These are phyloP conservation scores for Miltochrista miniata DNA, from an alignment of 2,888 invertebrate species.

Conservation along the genomic window DNA sequence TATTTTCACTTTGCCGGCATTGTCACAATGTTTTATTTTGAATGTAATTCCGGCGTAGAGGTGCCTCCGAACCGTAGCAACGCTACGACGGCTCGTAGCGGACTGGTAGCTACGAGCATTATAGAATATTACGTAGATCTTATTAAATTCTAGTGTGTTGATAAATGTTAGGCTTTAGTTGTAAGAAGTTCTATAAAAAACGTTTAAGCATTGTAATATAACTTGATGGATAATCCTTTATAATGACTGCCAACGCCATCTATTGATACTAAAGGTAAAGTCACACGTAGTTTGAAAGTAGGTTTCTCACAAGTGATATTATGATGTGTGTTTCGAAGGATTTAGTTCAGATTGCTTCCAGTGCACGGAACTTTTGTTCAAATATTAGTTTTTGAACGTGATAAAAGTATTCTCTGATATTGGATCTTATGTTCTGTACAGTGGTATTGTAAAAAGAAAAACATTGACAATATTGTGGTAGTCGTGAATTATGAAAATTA, in stretches of 20 bases:
- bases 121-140: conserved; percentile 9
- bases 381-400: conserved; percentile 18
- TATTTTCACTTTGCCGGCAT: conserved; percentile 38
- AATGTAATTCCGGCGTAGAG: conserved; percentile 37
- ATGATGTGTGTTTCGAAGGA: conserved; percentile 8
- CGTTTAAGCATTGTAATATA: conserved; percentile 5
- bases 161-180: conserved; percentile 23
- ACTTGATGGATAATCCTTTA: conserved; percentile 10
- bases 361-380: conserved; percentile 16
- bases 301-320: conserved; percentile 1
- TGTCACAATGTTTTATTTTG: conserved; percentile 36
- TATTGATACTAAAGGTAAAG: conserved; percentile 25
- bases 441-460: background rate
- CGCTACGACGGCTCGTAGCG: conserved; percentile 61
- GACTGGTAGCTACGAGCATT: conserved; percentile 42
- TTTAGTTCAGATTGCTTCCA: conserved; percentile 11
- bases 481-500: too few species aligned
- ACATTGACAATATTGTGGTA: too few species aligned
- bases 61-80: conserved; percentile 39
- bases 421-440: background rate
- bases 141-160: conserved; percentile 12
- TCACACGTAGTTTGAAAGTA: conserved; percentile 15
- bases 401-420: conserved; percentile 3
- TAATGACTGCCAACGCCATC: conserved; percentile 45
- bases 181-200: conserved; percentile 17